Conservation (phyloP, 2,888 invertebrate species). For the Netelia virgata region DNA sequence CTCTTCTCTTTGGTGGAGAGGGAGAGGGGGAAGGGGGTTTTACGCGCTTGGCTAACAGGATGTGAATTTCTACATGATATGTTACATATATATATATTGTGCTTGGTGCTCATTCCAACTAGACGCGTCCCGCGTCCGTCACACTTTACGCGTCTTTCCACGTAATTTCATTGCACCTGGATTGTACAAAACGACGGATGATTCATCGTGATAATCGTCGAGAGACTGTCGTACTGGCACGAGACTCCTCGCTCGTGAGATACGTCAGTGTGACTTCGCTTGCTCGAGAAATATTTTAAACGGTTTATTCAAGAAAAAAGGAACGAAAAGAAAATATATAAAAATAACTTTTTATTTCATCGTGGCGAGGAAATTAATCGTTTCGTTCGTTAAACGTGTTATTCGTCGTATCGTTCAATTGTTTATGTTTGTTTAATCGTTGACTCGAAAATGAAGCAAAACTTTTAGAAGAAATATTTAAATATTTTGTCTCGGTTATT, state of each 20-base stretch:
- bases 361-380: neutral
- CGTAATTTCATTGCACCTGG: conserved; percentile 48
- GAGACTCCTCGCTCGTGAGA: too few relatives aligned
- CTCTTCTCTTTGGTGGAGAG: neutral
- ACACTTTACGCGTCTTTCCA: conserved; percentile 43
- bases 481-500: too few relatives aligned
- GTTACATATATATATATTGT: neutral
- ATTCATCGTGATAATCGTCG: conserved; percentile 41
- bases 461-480: too few relatives aligned
- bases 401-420: too few relatives aligned
- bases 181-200: conserved; percentile 26
- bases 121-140: conserved; percentile 28
- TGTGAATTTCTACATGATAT: conserved; percentile 46
- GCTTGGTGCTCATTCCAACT: neutral
- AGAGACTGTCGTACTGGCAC: too few relatives aligned
- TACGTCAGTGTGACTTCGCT: too few relatives aligned
- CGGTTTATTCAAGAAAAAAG: neutral
- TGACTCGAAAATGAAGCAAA: too few relatives aligned
- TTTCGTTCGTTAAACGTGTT: too few relatives aligned
- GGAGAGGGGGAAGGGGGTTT: neutral
- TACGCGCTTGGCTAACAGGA: conserved; percentile 34
- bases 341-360: too few relatives aligned
- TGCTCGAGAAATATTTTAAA: neutral
- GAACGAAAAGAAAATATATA: too few relatives aligned
- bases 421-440: too few relatives aligned